Conservation (phyloP, 2,113 vertebrate species). For the Piprites chloris region DNA sequence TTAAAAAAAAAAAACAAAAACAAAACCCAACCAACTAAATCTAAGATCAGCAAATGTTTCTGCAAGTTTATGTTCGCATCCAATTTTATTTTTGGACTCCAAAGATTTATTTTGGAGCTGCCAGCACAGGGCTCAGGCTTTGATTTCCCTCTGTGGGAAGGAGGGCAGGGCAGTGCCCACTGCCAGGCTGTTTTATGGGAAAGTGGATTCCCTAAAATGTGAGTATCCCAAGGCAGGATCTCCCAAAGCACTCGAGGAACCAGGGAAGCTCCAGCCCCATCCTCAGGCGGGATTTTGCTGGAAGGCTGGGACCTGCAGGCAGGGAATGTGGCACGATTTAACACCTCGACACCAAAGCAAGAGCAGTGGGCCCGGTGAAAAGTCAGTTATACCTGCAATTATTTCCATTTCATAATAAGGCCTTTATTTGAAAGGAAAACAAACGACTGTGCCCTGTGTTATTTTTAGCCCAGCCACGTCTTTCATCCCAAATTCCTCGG, state of each 20-base stretch:
- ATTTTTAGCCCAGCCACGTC: neutral
- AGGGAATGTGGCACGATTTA: neutral
- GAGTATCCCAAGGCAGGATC: accelerated
- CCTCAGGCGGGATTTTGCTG: neutral
- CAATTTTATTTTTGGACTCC: neutral
- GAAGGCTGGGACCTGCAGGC: neutral
- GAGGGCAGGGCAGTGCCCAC: neutral
- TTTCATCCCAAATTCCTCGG: neutral
- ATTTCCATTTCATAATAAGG: neutral
- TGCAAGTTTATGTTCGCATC: neutral
- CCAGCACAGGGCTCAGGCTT: neutral
- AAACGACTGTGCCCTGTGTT: neutral
- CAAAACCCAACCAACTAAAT: too few species aligned
- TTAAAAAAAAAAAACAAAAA: neutral
- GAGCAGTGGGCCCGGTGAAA: neutral
- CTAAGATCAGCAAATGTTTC: neutral
- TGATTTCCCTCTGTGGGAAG: neutral
- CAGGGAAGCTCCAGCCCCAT: neutral
- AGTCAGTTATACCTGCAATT: neutral
- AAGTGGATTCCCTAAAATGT: accelerated
- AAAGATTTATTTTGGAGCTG: neutral
- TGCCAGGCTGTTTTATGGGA: accelerated
- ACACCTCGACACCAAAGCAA: neutral
- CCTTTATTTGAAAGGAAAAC: neutral
- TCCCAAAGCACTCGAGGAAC: neutral